Conservation (phyloP, 2,888 invertebrate genomes). For the Incurvaria masculella region DNA sequence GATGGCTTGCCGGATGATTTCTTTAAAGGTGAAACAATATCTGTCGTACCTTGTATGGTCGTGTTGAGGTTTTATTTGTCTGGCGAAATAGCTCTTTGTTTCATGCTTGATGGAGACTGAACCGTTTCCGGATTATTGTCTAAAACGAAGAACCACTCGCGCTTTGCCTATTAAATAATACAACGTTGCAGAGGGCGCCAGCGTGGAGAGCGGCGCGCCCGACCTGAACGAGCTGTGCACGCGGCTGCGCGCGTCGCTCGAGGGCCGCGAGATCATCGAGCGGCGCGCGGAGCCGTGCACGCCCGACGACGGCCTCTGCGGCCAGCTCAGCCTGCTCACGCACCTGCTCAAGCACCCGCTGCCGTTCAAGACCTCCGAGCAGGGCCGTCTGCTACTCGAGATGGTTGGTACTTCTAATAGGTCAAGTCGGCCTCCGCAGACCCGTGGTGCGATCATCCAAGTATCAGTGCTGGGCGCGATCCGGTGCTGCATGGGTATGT, state of each 20-base stretch:
- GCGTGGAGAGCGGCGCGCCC: conserved; percentile 47
- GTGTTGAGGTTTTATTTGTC: too few relatives aligned
- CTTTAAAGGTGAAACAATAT: conserved; percentile 67
- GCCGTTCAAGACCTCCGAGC: conserved; percentile 76
- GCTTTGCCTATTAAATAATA: neutral
- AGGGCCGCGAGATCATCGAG: conserved; percentile 79
- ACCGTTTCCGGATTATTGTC: too few relatives aligned
- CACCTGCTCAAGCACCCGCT: conserved; percentile 87
- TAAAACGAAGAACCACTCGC: too few relatives aligned
- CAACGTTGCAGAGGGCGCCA: conserved; percentile 40
- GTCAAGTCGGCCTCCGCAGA: too few relatives aligned
- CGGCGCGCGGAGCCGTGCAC: conserved; percentile 72
- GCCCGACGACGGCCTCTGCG: conserved; percentile 90
- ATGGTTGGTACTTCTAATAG: conserved; percentile 41
- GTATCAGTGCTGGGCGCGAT: too few relatives aligned
- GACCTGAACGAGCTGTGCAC: conserved; percentile 70
- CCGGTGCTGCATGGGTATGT: too few relatives aligned
- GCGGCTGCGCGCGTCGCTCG: conserved; percentile 70
- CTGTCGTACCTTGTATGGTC: too few relatives aligned
- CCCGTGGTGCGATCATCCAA: too few relatives aligned
- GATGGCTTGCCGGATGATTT: conserved; percentile 81
- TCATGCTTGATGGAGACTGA: too few relatives aligned
- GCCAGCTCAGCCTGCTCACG: conserved; percentile 81
- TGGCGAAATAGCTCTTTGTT: too few relatives aligned
- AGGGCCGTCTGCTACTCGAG: conserved; percentile 65